These are phyloP conservation scores for Aselliscus stoliczkanus DNA, from an alignment of 2,797 vertebrate species.

Conservation along the genomic window DNA sequence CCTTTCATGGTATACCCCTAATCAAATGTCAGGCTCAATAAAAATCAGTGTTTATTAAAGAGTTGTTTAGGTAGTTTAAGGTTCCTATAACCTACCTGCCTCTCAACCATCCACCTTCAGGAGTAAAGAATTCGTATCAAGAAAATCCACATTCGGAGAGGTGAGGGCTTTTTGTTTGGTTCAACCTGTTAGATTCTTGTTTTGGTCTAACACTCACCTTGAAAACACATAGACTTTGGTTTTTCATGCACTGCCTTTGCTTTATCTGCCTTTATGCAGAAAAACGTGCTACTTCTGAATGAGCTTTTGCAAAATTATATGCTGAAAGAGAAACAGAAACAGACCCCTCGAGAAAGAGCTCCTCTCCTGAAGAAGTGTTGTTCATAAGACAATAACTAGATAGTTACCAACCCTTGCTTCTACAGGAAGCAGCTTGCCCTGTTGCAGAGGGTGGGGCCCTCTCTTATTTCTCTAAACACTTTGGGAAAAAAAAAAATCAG, in stretches of 20 bases:
- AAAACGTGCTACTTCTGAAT: not conserved
- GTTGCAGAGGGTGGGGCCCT: slow-evolving; percentile 34
- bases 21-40: not conserved
- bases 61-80: not conserved
- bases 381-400: slow-evolving; percentile 10
- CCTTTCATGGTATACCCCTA: slow-evolving; percentile 44
- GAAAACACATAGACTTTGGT: not conserved
- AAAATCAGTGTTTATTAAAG: slow-evolving; percentile 48
- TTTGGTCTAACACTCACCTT: not conserved
- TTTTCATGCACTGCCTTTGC: not conserved
- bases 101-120: not conserved
- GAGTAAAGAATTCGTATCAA: slow-evolving; percentile 20
- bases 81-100: slow-evolving; percentile 45
- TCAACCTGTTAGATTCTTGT: not conserved
- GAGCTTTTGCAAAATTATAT: not conserved
- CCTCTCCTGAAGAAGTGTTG: not conserved
- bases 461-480: slow-evolving; percentile 68
- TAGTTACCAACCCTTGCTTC: slow-evolving; percentile 43
- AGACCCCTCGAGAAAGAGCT: not conserved
- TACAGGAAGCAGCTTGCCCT: slow-evolving; percentile 59
- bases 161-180: not conserved
- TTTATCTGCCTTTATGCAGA: not conserved
- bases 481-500: slow-evolving; percentile 6
- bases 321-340: slow-evolving; percentile 14
- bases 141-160: not conserved